Evolutionary conservation across 2,113 vertebrate species (phyloP), one percentile per base, ranked within the genome.

Genomic region (Budorcas taxicolor): DNA sequence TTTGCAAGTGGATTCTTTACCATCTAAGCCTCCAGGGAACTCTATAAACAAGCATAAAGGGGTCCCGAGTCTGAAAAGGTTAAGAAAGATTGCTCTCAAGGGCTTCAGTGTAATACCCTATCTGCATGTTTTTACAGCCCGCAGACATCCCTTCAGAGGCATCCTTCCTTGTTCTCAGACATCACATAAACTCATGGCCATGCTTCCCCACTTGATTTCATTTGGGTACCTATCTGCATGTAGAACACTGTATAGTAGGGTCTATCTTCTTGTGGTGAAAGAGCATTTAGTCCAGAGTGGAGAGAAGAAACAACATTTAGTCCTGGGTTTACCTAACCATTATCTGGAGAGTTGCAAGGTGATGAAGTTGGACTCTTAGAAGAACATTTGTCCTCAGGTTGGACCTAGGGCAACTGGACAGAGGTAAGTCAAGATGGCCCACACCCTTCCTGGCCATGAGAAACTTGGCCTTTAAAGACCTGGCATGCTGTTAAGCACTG

Each of bases 181-280:
- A 33, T 47, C 43, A 14, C 12, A 0, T 43, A 85, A 45, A 43
- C 71, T 88, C 64, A 6, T 4, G 87, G 95, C 19, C 8, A 2
- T 52, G 5, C 83, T 58, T 96, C 45, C 29, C 50, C n/a, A 43
- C 10, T 33, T 58, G n/a, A 23, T 53, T 55, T 14, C 62, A 27
- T 43, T 52, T 85, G 31, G 3, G 3, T 50, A 14, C 43, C 71
- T 80, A 52, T 1, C 50, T 1, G 12, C 31, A 12, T 52, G 57
- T 27, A 58, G 13, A 92, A 57, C 50, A 23, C 13, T 53, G 94
- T 83, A 58, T 50, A 76, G 85, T 89, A 91, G 76, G 55, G 45
- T 47, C 45, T 67, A 1, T 60, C 25, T 84, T 95, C 23, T 74
- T 40, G 33, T 71, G 19, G 67, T 12, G 21, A 43, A 74, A 74